Evolutionary conservation across 2,888 invertebrate genomes (phyloP).

Genomic region (Diaphora mendica): DNA sequence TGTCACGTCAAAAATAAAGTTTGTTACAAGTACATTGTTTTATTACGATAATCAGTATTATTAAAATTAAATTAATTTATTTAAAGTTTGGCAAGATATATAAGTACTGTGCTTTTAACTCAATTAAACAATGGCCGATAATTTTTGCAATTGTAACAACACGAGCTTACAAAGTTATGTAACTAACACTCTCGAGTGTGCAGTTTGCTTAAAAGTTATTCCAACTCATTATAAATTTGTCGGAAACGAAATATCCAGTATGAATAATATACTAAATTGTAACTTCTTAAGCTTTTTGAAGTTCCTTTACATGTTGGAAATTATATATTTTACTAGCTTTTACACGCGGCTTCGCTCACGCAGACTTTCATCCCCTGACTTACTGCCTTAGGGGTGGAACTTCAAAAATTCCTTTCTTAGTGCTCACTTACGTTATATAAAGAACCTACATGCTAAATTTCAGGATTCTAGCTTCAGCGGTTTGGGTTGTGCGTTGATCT

Average conservation of each 20-base stretch:
- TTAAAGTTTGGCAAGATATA: conserved; percentile 27
- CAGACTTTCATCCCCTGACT: too few species aligned
- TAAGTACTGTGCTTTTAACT: conserved; percentile 23
- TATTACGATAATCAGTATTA: background rate
- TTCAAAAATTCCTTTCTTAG: too few species aligned
- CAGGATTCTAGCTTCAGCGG: too few species aligned
- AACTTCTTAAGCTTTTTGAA: conserved; percentile 30
- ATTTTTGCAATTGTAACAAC: conserved; percentile 38
- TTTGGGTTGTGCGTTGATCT: too few species aligned
- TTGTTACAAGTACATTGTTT: background rate
- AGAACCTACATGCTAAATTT: too few species aligned
- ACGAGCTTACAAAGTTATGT: conserved; percentile 29
- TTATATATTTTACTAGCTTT: too few species aligned
- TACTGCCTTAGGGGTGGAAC: too few species aligned
- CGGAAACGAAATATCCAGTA: conserved; percentile 48
- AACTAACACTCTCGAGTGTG: conserved; percentile 34
- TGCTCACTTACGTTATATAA: too few species aligned
- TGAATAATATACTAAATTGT: conserved; percentile 47
- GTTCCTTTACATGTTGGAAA: conserved; percentile 8
- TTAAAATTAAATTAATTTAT: conserved; percentile 18
- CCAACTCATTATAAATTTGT: background rate
- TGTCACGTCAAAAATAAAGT: too few species aligned
- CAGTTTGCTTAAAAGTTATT: conserved; percentile 45
- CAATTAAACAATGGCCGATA: conserved; percentile 38
- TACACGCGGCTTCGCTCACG: too few species aligned